These are phyloP conservation scores for Phoxinus dragarum DNA, from an alignment of 2,797 vertebrate species.

Conservation along the genomic window DNA sequence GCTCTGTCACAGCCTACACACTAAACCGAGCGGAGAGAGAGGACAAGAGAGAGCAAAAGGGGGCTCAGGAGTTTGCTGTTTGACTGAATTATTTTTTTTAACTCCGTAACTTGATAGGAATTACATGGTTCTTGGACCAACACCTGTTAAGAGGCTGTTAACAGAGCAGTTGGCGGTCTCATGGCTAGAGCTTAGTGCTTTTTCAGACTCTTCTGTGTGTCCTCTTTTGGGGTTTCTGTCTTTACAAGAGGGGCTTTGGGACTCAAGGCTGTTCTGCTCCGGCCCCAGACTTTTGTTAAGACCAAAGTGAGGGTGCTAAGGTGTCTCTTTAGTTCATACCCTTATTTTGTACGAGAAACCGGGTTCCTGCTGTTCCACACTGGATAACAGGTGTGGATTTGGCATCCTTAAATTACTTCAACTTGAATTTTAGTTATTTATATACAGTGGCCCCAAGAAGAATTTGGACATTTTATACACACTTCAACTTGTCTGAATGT, in stretches of 20 bases:
- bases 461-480: not conserved
- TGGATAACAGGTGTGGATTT: constrained; percentile 34
- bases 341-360: too few relatives aligned
- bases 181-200: constrained; percentile 71
- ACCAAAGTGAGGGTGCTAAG: constrained; percentile 45
- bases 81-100: constrained; percentile 74
- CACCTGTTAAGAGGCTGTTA: constrained; percentile 88
- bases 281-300: constrained; percentile 46
- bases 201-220: constrained; percentile 58
- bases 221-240: constrained; percentile 71
- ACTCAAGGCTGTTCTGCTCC: constrained; percentile 17
- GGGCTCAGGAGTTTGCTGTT: constrained; percentile 75
- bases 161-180: constrained; percentile 82
- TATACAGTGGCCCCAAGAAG: not conserved
- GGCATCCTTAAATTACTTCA: constrained; percentile 33
- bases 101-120: constrained; percentile 85
- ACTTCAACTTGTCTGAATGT: not conserved
- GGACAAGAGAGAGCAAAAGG: constrained; percentile 44
- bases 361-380: not conserved
- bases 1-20: constrained; percentile 79
- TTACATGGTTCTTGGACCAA: constrained; percentile 82
- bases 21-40: constrained; percentile 44
- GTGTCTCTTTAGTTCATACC: constrained; percentile 56
- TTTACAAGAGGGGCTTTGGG: constrained; percentile 44
- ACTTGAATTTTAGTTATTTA: constrained; percentile 38